Conservation (phyloP, 1,140 invertebrate genomes). For the Drosophila mauritiana region DNA sequence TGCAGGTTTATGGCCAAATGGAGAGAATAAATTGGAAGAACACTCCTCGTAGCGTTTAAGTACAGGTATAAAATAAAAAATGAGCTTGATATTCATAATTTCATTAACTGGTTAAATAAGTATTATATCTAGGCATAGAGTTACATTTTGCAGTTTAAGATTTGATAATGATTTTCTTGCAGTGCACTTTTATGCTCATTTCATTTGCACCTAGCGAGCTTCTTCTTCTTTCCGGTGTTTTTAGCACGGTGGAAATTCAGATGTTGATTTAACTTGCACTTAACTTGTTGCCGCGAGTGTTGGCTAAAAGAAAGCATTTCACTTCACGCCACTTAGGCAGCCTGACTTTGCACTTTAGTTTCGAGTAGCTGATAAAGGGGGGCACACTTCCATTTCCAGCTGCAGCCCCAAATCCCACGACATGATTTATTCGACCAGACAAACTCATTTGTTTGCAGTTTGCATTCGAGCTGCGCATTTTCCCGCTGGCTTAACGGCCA, state of each 20-base stretch:
- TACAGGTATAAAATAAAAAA: not conserved
- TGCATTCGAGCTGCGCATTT: conserved; percentile 22
- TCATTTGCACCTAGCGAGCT: conserved; percentile 10
- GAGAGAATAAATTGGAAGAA: conserved; percentile 13
- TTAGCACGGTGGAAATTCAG: conserved; percentile 61
- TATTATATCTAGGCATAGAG: too few relatives aligned
- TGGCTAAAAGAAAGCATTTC: conserved; percentile 53
- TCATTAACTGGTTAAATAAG: too few relatives aligned
- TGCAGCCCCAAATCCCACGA: conserved; percentile 40
- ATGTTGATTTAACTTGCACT: conserved; percentile 55
- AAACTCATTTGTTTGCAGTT: conserved; percentile 69
- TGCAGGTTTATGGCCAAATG: conserved; percentile 14
- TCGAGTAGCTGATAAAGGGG: conserved; percentile 30
- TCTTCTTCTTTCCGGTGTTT: conserved; percentile 30
- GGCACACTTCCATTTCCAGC: conserved; percentile 1
- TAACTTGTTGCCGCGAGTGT: conserved; percentile 55
- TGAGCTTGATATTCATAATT: too few relatives aligned
- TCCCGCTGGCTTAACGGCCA: conserved; percentile 18
- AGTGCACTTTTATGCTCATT: conserved; percentile 1
- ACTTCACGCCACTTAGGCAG: conserved; percentile 57
- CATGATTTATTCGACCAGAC: conserved; percentile 70
- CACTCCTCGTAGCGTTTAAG: not conserved
- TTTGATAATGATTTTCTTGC: not conserved
- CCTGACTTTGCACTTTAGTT: conserved; percentile 50
- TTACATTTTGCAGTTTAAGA: too few relatives aligned